Evolutionary conservation across 2,888 invertebrate genomes (phyloP).

Genomic region (Amphiduros pacificus): DNA sequence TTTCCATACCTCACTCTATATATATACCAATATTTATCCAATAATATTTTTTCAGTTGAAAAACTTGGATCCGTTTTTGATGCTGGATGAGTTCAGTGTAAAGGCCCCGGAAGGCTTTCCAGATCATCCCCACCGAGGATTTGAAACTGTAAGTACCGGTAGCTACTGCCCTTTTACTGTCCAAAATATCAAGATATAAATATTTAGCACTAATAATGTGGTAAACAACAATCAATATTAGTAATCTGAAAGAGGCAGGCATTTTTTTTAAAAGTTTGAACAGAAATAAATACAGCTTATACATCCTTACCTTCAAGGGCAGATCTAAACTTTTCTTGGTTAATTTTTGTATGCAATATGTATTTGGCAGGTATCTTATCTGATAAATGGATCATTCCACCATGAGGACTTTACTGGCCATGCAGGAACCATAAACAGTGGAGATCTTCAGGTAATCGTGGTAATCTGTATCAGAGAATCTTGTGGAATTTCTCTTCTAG

Average conservation of each 20-base stretch:
- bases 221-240: no score
- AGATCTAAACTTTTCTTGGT: no score
- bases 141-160: conserved; percentile 54
- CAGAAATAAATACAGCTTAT: no score
- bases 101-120: conserved; percentile 58
- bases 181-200: neutral
- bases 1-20: neutral
- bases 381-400: conserved; percentile 48
- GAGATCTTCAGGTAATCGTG: conserved; percentile 52
- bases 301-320: no score
- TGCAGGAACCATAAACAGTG: conserved; percentile 48
- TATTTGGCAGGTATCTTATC: conserved; percentile 51
- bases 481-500: no score
- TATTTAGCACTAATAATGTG: no score
- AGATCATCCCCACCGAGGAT: conserved; percentile 60
- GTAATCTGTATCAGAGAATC: neutral
- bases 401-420: conserved; percentile 59
- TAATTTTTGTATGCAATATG: no score
- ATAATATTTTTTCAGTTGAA: conserved; percentile 36
- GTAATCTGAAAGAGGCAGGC: no score
- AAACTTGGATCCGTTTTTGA: conserved; percentile 57
- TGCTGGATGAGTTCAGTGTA: conserved; percentile 58
- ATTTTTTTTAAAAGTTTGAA: no score
- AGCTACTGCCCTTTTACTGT: neutral
- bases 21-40: neutral